A percentile compares a stretch with the other conserved stretches of the same genome.
phyloP scores from a whole-genome alignment of 2,113 vertebrate genomes.

The Capreolus pygargus region DNA sequence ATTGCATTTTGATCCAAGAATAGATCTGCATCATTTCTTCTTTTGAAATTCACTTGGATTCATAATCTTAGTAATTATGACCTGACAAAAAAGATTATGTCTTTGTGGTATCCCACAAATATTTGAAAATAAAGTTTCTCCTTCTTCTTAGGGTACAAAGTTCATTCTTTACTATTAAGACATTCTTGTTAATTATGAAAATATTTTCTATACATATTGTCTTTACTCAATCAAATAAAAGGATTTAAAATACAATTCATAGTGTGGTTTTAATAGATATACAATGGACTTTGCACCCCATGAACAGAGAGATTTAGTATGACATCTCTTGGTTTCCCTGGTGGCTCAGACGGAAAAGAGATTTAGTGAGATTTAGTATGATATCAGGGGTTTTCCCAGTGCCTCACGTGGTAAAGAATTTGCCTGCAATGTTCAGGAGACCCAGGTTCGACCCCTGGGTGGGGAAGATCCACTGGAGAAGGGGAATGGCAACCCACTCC shows the following conservation, averaged over 20 bases:
- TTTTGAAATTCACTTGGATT: not conserved
- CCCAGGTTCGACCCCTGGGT: not conserved
- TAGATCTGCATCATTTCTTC: not conserved
- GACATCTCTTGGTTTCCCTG: not conserved
- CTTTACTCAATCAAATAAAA: not conserved
- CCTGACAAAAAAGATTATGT: not conserved
- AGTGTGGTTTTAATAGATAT: not conserved
- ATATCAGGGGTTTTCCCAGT: not conserved
- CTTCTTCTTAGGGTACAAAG: not conserved
- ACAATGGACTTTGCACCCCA: not conserved
- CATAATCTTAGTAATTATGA: not conserved
- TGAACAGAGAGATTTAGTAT: not conserved
- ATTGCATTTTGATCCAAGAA: not conserved
- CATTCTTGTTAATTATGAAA: not conserved
- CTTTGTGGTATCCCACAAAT: not conserved
- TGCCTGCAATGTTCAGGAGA: not conserved
- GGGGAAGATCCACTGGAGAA: not conserved
- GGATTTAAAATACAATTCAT: not conserved
- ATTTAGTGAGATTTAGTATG: not conserved
- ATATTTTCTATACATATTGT: not conserved
- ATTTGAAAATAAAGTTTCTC: not conserved
- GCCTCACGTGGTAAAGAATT: not conserved
- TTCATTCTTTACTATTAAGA: conserved; percentile 26
- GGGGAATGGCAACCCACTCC: not conserved
- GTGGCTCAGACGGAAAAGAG: not conserved